These are phyloP conservation scores for Tetragonisca angustula DNA, from an alignment of 2,888 invertebrate genomes.

Conservation along the genomic window DNA sequence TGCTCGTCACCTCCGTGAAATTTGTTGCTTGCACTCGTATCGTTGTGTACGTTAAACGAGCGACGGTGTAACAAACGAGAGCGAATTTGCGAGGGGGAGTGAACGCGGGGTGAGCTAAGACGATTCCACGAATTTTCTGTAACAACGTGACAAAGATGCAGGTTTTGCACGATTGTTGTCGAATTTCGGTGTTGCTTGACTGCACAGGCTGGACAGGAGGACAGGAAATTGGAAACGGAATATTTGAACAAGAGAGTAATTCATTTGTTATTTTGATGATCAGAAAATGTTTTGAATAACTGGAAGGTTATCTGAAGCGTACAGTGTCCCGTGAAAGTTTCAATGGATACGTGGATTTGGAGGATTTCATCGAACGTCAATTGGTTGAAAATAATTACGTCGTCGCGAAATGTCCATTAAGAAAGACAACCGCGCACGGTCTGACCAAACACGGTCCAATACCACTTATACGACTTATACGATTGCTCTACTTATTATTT, in stretches of 20 bases:
- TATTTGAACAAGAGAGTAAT: neutral
- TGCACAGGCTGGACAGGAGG: neutral
- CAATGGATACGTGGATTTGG: too few species aligned
- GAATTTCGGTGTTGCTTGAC: too few species aligned
- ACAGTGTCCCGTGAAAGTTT: neutral
- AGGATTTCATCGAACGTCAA: neutral
- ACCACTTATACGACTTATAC: neutral
- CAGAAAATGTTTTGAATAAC: neutral
- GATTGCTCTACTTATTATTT: neutral
- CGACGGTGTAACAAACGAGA: too few species aligned
- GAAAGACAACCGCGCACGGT: neutral
- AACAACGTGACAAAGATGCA: neutral
- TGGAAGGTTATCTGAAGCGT: neutral
- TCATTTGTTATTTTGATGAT: too few species aligned
- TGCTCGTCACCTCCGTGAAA: too few species aligned
- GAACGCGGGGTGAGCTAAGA: neutral
- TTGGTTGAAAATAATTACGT: neutral
- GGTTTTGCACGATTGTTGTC: neutral
- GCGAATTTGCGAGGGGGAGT: too few species aligned
- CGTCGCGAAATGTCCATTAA: neutral
- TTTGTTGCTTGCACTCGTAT: too few species aligned
- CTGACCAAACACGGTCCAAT: neutral
- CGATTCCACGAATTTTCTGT: neutral
- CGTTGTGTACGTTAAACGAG: too few species aligned
- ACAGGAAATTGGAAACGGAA: too few species aligned